These are phyloP conservation scores for Eulemur mongoz DNA, from an alignment of 2,797 vertebrate species.

Conservation along the genomic window DNA sequence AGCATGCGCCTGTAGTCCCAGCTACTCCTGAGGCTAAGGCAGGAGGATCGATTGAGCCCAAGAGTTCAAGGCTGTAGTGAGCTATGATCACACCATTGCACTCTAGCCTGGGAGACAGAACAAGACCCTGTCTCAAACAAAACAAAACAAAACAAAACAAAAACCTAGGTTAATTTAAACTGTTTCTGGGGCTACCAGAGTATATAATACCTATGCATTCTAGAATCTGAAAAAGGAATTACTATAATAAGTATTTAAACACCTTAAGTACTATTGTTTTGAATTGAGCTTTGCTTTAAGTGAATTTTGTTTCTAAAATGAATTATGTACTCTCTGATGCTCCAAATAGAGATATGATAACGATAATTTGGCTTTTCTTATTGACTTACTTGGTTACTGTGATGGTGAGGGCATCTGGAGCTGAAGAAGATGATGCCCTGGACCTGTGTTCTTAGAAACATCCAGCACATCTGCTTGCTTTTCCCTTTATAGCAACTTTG, in stretches of 20 bases:
- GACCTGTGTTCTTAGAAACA: not conserved
- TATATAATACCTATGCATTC: not conserved
- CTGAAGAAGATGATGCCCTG: not conserved
- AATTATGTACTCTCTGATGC: not conserved
- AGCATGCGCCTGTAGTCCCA: not conserved
- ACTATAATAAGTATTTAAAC: not conserved
- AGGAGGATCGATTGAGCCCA: not conserved
- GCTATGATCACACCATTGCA: no score
- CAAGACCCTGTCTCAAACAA: not conserved
- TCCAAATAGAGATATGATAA: not conserved
- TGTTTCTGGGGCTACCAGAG: not conserved
- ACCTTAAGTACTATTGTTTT: not conserved
- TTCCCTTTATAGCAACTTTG: not conserved
- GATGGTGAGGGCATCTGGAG: not conserved
- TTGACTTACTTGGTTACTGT: not conserved
- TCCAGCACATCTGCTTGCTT: not conserved
- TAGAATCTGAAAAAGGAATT: not conserved
- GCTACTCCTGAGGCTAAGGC: not conserved
- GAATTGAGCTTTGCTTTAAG: not conserved
- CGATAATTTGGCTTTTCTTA: not conserved
- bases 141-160: no score
- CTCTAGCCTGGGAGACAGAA: no score
- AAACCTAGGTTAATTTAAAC: not conserved
- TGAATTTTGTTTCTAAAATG: not conserved
- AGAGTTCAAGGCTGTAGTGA: not conserved